Base-by-base conservation (phyloP, 2,113 vertebrate genomes). In the Leptodactylus fuscus region DNA sequence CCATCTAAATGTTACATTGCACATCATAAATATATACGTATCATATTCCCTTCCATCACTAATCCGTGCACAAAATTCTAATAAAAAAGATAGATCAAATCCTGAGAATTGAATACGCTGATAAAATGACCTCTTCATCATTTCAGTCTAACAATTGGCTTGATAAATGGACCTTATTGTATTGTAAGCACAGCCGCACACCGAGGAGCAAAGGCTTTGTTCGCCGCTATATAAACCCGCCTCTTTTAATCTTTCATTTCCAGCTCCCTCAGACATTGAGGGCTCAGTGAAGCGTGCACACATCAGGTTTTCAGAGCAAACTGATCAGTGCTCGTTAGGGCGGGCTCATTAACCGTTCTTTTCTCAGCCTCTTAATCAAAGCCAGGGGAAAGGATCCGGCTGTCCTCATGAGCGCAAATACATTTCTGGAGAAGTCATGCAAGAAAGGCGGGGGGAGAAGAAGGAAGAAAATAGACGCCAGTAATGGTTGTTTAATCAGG, bases 311-410 rank as follows among this genome's bases (percentile, higher is more conserved):
- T 53, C 46, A 69, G 83, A 78, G 83, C 74, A 79, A 85, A 65
- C 83, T 79, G 74, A 85, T 85, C 74, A 85, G 83, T 41, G 22
- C 74, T 85, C 22, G 74, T 85, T 78, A 85, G 58, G 74, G 48
- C 53, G 20, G 60, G 60, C 74, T 85, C 83, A 85, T 85, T 85
- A 85, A 78, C 83, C 60, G 34, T 55, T 85, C 74, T 69, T 38
- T 70, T 70, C 46, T 85, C 46, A 79, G 83, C 58, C 83, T 79
- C 58, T 85, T 85, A 78, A 79, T 85, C 83, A 85, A 85, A 85
- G 75, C 74, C 83, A 79, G 60, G 60, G 55, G 60, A 77, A 78
- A 79, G 69, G 58, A 79, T 83, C 70, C 32, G 81, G 51, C 81
- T 60, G 81, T 85, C 71, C 73, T 84, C 60, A 18, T 51, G 74